Evolutionary conservation across 1,140 invertebrate species (phyloP), one percentile per base, ranked within the genome.

Genomic region (Apolygus lucorum): DNA sequence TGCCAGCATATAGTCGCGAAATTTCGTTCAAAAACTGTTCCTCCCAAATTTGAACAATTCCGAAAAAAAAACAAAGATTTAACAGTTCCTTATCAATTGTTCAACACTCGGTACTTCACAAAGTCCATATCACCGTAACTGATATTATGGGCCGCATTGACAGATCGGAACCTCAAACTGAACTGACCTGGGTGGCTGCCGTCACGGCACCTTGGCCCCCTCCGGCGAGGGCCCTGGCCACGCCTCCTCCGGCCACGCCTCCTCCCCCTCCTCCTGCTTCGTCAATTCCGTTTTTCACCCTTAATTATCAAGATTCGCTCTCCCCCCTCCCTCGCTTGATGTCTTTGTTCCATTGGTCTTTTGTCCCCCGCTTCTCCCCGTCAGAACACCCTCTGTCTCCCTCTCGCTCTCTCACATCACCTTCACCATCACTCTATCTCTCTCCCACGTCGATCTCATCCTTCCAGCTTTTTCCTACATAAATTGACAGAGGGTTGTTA

Each of bases 1-100:
- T 70, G 62, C 62, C 69, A 70, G 69, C 69, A 70, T 70, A 70
- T 28, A 70, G 69, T 59, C 65, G 62, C 34, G 34, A 42, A 42
- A 42, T 42, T 42, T 42, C 17, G 4, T 42, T 17, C 4, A 42
- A 42, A 42, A 42, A 42, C 4, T 42, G 4, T n/a, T n/a, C n/a
- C n/a, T n/a, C n/a, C n/a, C n/a, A n/a, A n/a, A n/a, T n/a, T n/a
- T n/a, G n/a, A n/a, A n/a, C n/a, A n/a, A n/a, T n/a, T n/a, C n/a
- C n/a, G n/a, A n/a, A n/a, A n/a, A n/a, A n/a, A n/a, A n/a, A n/a
- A n/a, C n/a, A n/a, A n/a, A n/a, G n/a, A n/a, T n/a, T n/a, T n/a
- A n/a, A n/a, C n/a, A n/a, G n/a, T n/a, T n/a, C n/a, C n/a, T n/a
- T n/a, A 4, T 42, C 17, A 42, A 42, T 8, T 42, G 54, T 59